Evolutionary conservation across 2,113 vertebrate species (phyloP).

Genomic region (Cynoglossus semilaevis): DNA sequence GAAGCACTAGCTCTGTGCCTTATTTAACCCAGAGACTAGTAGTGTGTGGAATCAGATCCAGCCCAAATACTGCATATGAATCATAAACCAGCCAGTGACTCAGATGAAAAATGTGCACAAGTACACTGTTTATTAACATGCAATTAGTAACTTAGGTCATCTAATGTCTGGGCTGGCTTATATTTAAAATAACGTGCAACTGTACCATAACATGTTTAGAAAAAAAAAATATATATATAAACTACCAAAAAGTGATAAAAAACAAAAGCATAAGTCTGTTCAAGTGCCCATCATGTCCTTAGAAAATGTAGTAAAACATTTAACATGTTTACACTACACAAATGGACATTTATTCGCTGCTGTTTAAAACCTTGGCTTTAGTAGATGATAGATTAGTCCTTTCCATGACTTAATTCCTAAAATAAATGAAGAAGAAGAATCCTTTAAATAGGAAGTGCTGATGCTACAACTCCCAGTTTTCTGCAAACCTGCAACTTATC

Average conservation of each 20-base stretch:
- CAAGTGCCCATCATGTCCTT: too few relatives aligned
- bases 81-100: conserved; percentile 1
- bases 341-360: neutral
- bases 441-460: neutral
- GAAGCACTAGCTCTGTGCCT: conserved; percentile 30
- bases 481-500: conserved; percentile 8
- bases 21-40: conserved; percentile 39
- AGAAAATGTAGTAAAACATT: too few relatives aligned
- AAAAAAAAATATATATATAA: too few relatives aligned
- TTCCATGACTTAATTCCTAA: neutral
- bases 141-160: neutral
- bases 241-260: too few relatives aligned
- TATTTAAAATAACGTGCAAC: too few relatives aligned
- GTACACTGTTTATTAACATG: neutral
- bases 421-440: too few relatives aligned
- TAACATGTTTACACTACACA: too few relatives aligned
- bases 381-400: neutral
- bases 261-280: too few relatives aligned
- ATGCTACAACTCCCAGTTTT: conserved; percentile 4
- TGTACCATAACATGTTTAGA: too few relatives aligned
- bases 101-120: conserved; percentile 11
- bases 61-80: conserved; percentile 15
- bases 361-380: neutral
- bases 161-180: too few relatives aligned
- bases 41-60: conserved; percentile 32